Evolutionary conservation across 2,888 invertebrate species (phyloP), one percentile per base, ranked within the genome.

Genomic region (Anthrax anthrax): DNA sequence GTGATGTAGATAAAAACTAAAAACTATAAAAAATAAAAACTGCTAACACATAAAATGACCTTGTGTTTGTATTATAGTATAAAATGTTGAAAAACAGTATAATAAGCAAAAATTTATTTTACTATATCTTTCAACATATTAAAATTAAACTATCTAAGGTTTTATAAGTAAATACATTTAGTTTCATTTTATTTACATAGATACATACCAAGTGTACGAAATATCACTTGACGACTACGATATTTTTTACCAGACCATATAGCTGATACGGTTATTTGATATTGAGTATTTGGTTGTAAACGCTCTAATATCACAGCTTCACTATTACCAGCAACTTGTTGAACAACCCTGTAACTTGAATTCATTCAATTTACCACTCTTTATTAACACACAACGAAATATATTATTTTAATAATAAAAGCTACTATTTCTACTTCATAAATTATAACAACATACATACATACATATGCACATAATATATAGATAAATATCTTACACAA

Each of bases 301-400:
- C 84, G 83, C 63, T 80, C 84, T 62, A 89, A 70, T 54, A 85
- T 84, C 57, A 88, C 84, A 52, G 86, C 86, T 66, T 86, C 87
- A 52, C 85, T 85, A 72, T 86, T 88, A 56, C 88, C 87, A 58
- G 88, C 88, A 67, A 88, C 87, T 69, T 86, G 82, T 75, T 84
- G 76, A 72, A 88, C 87, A 77, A 88, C 86, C 80, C 88, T 88
- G 86, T 86, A 88, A 87, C 88, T 88, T 85, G 82, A 69, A 69
- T 67, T 75, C 72, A 75, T 75, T 77, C 75, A 76, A 75, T 69
- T n/a, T 69, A 69, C 63, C 63, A 65, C 64, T 63, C 66, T 62
- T 61, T 64, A 47, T 43, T 43, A 49, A 39, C 42, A 46, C 37
- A 37, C 46, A 42, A 46, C 46, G 18, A 5, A 36, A n/a, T n/a